Base-by-base conservation (phyloP, 2,888 invertebrate genomes). In the Zygogramma bicolorata region DNA sequence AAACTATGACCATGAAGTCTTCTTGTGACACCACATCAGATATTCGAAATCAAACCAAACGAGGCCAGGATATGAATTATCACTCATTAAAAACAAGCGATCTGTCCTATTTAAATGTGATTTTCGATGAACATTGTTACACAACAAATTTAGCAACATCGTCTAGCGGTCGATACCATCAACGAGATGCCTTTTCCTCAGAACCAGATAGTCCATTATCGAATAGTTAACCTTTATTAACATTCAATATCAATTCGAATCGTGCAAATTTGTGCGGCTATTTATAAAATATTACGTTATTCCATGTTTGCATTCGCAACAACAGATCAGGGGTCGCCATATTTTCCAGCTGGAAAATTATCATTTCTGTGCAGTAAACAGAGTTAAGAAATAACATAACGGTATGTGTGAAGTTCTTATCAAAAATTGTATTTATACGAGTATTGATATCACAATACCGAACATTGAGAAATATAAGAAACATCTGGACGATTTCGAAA, bases 211-310 rank as follows among this genome's bases (percentile, higher is more conserved):
- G 25, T n/a, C 22, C 53, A 27, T 53, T 13, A 53, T 53, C 27
- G 27, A 53, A 53, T 53, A 53, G 5, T 53, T 53, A 53, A 53
- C 53, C 53, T 53, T 53, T 53, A 53, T 53, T 53, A n/a, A 53
- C 53, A 27, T 53, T 53, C 53, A 53, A 53, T 53, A 53, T 25
- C 53, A 53, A 27, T 27, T 53, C 27, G 22, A 53, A 53, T 27
- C 62, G 25, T 46, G 63, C 46, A 42, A 63, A 46, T 63, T 27
- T 27, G 15, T 42, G 10, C 20, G 46, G 46, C 29, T 46, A 63
- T 18, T 27, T 63, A 40, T 46, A 53, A 53, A 53, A 53, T 53
- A 53, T 53, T 53, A 53, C 53, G 53, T 27, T 53, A 25, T 53
- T 53, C 6, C 53, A 53, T 53, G 53, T 22, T 25, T 53, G 53